These are phyloP conservation scores for Cyclophora punctaria DNA, from an alignment of 2,888 invertebrate genomes.

Conservation along the genomic window DNA sequence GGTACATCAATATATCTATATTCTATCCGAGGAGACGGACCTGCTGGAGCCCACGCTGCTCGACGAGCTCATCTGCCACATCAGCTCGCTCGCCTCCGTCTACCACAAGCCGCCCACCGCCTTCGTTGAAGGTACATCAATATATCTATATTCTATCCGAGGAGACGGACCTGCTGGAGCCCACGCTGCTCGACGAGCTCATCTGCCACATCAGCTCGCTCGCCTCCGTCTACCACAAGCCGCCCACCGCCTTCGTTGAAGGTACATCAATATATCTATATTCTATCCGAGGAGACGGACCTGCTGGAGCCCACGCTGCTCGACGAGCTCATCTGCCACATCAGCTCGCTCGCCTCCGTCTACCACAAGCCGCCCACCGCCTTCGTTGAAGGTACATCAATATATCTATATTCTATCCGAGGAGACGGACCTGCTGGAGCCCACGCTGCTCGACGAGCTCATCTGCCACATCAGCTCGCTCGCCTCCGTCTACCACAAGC, in stretches of 20 bases:
- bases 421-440: conserved; percentile 98
- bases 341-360: conserved; percentile 97
- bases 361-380: conserved; percentile 99
- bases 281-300: conserved; percentile 99
- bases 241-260: conserved; percentile 98
- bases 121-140: conserved; percentile 97
- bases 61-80: conserved; percentile 99
- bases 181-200: conserved; percentile 96
- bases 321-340: conserved; percentile 99
- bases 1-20: too few species aligned
- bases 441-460: conserved; percentile 96
- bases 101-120: conserved; percentile 99
- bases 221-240: conserved; percentile 99
- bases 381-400: conserved; percentile 97
- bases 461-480: conserved; percentile 99
- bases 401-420: too few species aligned
- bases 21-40: conserved; percentile 99
- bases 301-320: conserved; percentile 96
- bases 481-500: conserved; percentile 99
- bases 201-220: conserved; percentile 99
- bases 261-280: too few species aligned
- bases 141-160: too few species aligned
- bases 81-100: conserved; percentile 97
- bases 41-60: conserved; percentile 96
- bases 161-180: conserved; percentile 98